A percentile compares a stretch with the other conserved stretches of the same genome.
Conservation (phyloP, 2,113 vertebrate species). For the Synodontis membranacea region DNA sequence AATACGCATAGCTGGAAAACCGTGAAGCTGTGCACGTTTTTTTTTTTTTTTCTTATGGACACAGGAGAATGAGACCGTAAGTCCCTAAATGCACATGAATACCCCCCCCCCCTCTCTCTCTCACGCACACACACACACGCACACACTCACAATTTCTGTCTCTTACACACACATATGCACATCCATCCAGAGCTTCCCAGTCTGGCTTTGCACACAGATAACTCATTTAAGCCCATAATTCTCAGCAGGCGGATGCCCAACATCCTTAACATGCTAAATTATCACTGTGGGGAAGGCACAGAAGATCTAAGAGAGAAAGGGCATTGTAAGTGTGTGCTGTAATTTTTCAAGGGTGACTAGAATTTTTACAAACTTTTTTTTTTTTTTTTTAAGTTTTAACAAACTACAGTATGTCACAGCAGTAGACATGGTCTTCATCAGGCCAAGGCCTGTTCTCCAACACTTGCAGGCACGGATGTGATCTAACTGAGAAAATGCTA, state of each 20-base stretch:
- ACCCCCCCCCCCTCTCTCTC: conserved; percentile 20
- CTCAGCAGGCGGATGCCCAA: conserved; percentile 69
- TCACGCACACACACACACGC: conserved; percentile 28
- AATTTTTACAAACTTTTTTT: no score
- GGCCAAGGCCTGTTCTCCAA: not conserved
- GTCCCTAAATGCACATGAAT: conserved; percentile 46
- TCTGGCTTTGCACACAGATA: conserved; percentile 51
- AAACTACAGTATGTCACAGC: conserved; percentile 59
- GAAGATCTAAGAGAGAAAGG: conserved; percentile 46
- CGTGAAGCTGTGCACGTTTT: no score
- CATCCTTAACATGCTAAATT: conserved; percentile 74
- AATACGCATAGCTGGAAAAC: no score
- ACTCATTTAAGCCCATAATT: conserved; percentile 71
- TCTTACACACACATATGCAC: conserved; percentile 37
- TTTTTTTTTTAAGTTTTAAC: no score
- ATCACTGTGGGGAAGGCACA: conserved; percentile 63
- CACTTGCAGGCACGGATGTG: conserved; percentile 42
- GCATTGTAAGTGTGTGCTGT: conserved; percentile 44
- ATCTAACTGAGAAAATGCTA: conserved; percentile 72
- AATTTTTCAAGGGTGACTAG: conserved; percentile 63
- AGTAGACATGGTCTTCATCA: conserved; percentile 50
- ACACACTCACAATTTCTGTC: conserved; percentile 19
- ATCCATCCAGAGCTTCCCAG: conserved; percentile 41
- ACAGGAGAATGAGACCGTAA: no score
- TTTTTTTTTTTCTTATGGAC: no score